Evolutionary conservation across 2,888 invertebrate species (phyloP).

Genomic region (Ernsta delagoae): DNA sequence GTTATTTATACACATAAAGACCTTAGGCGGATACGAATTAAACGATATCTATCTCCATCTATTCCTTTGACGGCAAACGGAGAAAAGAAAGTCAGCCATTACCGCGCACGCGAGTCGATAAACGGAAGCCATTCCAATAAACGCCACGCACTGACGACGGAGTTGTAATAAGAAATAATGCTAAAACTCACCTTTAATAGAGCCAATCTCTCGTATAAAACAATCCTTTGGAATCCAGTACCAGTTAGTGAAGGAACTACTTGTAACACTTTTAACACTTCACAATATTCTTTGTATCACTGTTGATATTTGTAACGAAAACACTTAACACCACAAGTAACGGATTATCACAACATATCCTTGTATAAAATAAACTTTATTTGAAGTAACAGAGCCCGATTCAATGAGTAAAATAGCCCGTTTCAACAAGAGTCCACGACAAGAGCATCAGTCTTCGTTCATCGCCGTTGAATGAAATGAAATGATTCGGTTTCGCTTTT

Average conservation of each 20-base stretch:
- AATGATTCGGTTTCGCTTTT: constrained; percentile 75
- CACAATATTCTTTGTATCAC: constrained; percentile 72
- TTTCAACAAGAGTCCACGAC: constrained; percentile 77
- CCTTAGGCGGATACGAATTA: constrained; percentile 35
- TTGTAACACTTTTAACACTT: constrained; percentile 71
- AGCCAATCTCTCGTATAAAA: constrained; percentile 63
- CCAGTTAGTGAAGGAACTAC: constrained; percentile 58
- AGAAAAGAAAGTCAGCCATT: constrained; percentile 81
- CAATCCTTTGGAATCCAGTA: constrained; percentile 80
- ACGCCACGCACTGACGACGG: constrained; percentile 65
- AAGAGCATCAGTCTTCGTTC: constrained; percentile 82
- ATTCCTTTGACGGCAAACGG: constrained; percentile 58
- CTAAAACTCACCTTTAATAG: constrained; percentile 66
- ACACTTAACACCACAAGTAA: constrained; percentile 77
- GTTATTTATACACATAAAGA: constrained; percentile 45
- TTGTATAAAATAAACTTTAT: constrained; percentile 69
- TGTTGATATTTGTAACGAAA: constrained; percentile 61
- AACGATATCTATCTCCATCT: constrained; percentile 48
- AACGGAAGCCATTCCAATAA: constrained; percentile 79
- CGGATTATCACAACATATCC: constrained; percentile 75
- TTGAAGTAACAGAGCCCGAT: constrained; percentile 72
- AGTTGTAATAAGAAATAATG: constrained; percentile 44
- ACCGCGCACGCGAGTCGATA: constrained; percentile 83
- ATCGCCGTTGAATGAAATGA: constrained; percentile 84
- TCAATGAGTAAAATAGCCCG: constrained; percentile 73